Percentiles rank a stretch among this genome's conserved stretches.
These are phyloP conservation scores for Tenthredo livida DNA, from an alignment of 2,888 invertebrate species.

Conservation along the genomic window DNA sequence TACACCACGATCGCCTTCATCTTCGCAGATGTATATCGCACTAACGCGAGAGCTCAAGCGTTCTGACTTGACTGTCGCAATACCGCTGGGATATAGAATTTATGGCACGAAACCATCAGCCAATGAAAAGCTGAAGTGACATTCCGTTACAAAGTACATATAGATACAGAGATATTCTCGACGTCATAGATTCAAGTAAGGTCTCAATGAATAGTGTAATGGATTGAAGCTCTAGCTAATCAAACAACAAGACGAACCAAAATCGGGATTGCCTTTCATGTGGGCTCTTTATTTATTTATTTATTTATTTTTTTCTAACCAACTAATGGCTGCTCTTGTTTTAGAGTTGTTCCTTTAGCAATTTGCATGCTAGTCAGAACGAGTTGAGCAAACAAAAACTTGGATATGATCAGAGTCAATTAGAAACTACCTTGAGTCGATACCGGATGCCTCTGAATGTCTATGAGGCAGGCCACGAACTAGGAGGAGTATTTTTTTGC, in stretches of 20 bases:
- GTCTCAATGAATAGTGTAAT: background rate
- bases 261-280: background rate
- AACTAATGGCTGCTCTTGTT: background rate
- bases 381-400: background rate
- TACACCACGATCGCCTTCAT: background rate
- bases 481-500: background rate
- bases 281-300: too few relatives aligned
- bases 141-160: background rate
- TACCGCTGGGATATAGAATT: background rate
- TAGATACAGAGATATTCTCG: background rate
- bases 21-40: background rate
- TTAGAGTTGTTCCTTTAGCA: background rate
- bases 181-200: background rate
- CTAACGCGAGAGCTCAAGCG: background rate
- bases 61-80: background rate
- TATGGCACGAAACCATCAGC: background rate
- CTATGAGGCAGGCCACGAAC: background rate
- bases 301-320: too few relatives aligned
- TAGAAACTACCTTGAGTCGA: slow-evolving; percentile 3
- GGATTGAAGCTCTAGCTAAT: background rate
- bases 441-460: background rate
- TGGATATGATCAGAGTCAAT: background rate
- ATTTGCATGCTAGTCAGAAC: background rate
- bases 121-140: background rate
- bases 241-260: background rate